Conservation (phyloP, 2,797 vertebrate species). For the Sylvilagus floridanus region DNA sequence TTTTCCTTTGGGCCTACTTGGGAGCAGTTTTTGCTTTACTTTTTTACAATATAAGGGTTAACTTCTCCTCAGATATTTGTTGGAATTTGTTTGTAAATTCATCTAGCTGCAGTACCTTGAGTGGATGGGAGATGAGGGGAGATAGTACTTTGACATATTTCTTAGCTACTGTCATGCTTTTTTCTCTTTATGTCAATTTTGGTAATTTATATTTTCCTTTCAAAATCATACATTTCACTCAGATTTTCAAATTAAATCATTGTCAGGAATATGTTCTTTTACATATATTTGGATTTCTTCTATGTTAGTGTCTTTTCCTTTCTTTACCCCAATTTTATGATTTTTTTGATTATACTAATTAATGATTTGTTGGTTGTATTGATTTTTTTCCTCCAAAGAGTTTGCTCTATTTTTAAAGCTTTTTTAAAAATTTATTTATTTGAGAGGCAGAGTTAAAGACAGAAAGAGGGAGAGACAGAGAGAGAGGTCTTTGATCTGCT, state of each 20-base stretch:
- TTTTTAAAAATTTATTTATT: no score
- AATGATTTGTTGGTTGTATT: constrained; percentile 5
- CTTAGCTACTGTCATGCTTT: neutral
- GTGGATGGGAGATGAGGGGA: neutral
- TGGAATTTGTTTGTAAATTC: neutral
- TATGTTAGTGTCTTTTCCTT: constrained; percentile 26
- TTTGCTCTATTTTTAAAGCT: no score
- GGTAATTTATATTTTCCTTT: constrained; percentile 41
- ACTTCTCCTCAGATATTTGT: neutral
- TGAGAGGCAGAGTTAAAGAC: no score
- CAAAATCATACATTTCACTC: neutral
- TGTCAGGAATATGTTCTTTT: neutral
- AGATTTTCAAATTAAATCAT: constrained; percentile 38
- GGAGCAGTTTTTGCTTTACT: neutral
- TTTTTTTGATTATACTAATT: constrained; percentile 47
- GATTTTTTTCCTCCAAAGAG: neutral
- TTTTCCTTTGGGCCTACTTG: neutral
- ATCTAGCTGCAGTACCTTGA: neutral
- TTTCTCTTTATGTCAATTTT: constrained; percentile 12
- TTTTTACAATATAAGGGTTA: neutral
- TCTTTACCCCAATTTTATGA: constrained; percentile 62
- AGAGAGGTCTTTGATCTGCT: no score
- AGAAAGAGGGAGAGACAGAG: no score
- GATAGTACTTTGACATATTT: neutral
- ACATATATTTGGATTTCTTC: constrained; percentile 12